phyloP scores from a whole-genome alignment of 2,888 invertebrate species.

The Tridacna crocea region DNA sequence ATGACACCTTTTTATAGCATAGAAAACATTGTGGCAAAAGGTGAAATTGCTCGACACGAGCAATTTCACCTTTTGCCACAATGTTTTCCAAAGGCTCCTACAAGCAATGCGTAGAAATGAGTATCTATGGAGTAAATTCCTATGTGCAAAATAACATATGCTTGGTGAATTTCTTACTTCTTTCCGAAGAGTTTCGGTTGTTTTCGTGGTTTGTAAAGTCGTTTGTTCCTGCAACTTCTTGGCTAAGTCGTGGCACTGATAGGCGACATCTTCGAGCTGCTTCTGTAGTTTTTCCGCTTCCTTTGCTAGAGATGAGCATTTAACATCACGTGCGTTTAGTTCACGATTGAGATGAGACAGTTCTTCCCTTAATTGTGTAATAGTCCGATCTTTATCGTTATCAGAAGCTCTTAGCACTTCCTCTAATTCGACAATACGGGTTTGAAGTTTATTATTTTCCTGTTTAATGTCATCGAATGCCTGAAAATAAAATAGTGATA shows the following conservation, averaged over 20 bases:
- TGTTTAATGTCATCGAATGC: conserved; percentile 44
- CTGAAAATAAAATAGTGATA: conserved; percentile 9
- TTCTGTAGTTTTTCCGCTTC: conserved; percentile 65
- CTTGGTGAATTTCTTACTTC: background rate
- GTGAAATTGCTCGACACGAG: too few relatives aligned
- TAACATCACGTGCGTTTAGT: conserved; percentile 55
- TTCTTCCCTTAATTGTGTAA: conserved; percentile 60
- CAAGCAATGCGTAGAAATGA: too few relatives aligned
- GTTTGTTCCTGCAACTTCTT: conserved; percentile 53
- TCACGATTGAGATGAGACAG: conserved; percentile 56
- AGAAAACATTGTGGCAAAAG: too few relatives aligned
- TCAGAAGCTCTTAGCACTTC: conserved; percentile 65
- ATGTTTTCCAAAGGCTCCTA: too few relatives aligned
- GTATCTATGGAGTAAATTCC: too few relatives aligned
- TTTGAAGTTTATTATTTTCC: conserved; percentile 54
- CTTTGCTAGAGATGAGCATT: conserved; percentile 58
- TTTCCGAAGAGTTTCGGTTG: background rate
- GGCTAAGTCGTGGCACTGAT: conserved; percentile 70
- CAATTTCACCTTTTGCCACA: too few relatives aligned
- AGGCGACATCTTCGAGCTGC: conserved; percentile 68
- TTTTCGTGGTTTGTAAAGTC: background rate
- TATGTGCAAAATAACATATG: too few relatives aligned
- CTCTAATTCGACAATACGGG: conserved; percentile 52
- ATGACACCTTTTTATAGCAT: too few relatives aligned
- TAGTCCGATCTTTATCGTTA: conserved; percentile 68